These are phyloP conservation scores for Crotalus horridus DNA, from an alignment of 2,113 vertebrate species.

Conservation along the genomic window DNA sequence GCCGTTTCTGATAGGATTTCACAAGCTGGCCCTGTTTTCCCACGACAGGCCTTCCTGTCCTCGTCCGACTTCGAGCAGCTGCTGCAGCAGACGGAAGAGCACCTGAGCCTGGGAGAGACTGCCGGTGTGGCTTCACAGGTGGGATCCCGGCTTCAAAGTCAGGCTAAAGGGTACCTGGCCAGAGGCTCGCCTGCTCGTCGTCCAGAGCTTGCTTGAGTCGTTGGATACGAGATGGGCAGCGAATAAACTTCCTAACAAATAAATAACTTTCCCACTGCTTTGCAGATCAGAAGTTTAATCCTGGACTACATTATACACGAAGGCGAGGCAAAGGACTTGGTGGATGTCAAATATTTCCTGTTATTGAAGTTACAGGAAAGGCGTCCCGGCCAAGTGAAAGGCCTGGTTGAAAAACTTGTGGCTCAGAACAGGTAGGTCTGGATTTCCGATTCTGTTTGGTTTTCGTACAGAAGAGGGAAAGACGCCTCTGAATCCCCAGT, in stretches of 20 bases:
- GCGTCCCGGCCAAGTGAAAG: conserved; percentile 66
- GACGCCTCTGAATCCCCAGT: background rate
- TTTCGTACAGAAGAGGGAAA: too few relatives aligned
- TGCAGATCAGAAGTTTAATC: conserved; percentile 79
- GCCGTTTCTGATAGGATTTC: background rate
- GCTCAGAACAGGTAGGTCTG: conserved; percentile 75
- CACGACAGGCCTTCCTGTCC: conserved; percentile 77
- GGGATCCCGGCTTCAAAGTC: conserved; percentile 8
- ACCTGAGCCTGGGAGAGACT: conserved; percentile 81
- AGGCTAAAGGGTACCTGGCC: background rate
- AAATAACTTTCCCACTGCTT: background rate
- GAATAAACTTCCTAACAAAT: too few relatives aligned
- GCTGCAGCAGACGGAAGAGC: conserved; percentile 83
- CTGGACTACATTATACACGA: conserved; percentile 73
- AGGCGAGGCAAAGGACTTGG: conserved; percentile 72
- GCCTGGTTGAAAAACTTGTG: conserved; percentile 77
- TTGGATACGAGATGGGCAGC: too few relatives aligned
- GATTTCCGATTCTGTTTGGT: too few relatives aligned
- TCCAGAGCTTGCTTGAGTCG: background rate
- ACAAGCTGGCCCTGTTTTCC: background rate
- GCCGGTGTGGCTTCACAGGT: conserved; percentile 88
- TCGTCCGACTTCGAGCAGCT: conserved; percentile 70
- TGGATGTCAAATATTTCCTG: conserved; percentile 79
- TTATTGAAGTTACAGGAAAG: conserved; percentile 75
- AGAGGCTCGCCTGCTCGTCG: too few relatives aligned